Evolutionary conservation across 2,113 vertebrate species (phyloP).

Genomic region (Bungarus multicinctus): DNA sequence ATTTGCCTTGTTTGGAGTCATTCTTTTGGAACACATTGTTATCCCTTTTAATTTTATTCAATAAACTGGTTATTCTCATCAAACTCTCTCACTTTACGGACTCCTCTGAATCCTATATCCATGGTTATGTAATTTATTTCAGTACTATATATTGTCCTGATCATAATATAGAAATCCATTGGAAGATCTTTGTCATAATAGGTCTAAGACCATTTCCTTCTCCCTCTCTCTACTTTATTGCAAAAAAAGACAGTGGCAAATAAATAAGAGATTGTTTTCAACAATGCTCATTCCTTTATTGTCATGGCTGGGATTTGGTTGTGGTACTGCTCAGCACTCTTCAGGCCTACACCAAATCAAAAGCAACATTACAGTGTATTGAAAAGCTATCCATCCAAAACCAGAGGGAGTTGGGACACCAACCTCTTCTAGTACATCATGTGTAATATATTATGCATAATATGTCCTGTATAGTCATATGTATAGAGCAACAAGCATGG

Average conservation of each 20-base stretch:
- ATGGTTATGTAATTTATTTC: neutral
- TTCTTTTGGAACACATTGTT: neutral
- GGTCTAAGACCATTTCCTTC: too few species aligned
- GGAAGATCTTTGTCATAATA: neutral
- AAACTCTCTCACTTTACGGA: neutral
- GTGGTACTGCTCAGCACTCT: slow-evolving; percentile 33
- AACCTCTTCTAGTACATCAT: slow-evolving; percentile 43
- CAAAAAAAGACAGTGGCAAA: neutral
- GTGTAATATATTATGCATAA: slow-evolving; percentile 71
- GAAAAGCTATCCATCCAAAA: slow-evolving; percentile 60
- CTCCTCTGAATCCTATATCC: neutral
- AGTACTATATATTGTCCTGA: neutral
- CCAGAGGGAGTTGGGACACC: slow-evolving; percentile 30
- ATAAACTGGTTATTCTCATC: neutral
- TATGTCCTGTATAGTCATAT: slow-evolving; percentile 68
- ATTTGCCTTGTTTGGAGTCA: neutral
- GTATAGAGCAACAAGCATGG: slow-evolving; percentile 69
- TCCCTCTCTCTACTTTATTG: too few species aligned
- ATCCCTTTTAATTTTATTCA: neutral
- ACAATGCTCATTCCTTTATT: slow-evolving; percentile 78
- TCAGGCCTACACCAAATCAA: slow-evolving; percentile 16
- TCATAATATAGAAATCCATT: neutral
- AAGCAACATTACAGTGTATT: slow-evolving; percentile 49
- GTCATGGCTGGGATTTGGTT: slow-evolving; percentile 38
- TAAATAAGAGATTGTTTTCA: slow-evolving; percentile 14